Evolutionary conservation across 2,888 invertebrate genomes (phyloP).

Genomic region (Trichopoda pennipes): DNA sequence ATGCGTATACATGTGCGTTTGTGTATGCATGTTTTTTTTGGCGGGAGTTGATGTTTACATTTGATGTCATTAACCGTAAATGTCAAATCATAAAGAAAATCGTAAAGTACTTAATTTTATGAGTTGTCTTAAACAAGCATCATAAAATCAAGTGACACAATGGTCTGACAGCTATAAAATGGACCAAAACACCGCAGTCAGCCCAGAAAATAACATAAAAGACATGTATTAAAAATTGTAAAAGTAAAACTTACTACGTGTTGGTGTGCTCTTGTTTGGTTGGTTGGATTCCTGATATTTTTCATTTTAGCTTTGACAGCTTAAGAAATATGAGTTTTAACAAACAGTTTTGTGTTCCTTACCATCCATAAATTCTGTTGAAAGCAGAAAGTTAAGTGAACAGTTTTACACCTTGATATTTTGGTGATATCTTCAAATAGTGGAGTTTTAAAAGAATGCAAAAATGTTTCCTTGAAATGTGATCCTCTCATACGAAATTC

Average conservation of each 20-base stretch:
- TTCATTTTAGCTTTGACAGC: conserved; percentile 15
- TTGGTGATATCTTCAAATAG: conserved; percentile 50
- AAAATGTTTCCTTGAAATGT: no score
- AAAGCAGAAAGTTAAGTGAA: conserved; percentile 40
- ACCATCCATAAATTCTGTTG: conserved; percentile 45
- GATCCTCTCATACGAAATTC: no score
- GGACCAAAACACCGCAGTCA: conserved; percentile 51
- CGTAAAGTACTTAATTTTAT: conserved; percentile 76
- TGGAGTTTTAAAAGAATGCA: conserved; percentile 13
- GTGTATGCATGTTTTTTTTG: conserved; percentile 45
- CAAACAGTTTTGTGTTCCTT: conserved; percentile 32
- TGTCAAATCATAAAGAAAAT: conserved; percentile 73
- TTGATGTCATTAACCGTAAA: conserved; percentile 69
- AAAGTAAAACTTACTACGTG: conserved; percentile 13
- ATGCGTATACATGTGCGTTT: background rate
- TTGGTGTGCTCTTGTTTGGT: background rate
- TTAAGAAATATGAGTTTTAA: conserved; percentile 50
- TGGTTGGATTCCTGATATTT: conserved; percentile 9
- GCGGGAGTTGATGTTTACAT: conserved; percentile 72
- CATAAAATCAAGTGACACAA: conserved; percentile 73
- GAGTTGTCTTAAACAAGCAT: conserved; percentile 71
- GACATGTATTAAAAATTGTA: background rate
- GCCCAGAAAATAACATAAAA: conserved; percentile 37
- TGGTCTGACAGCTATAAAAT: conserved; percentile 63
- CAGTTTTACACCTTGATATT: conserved; percentile 58